Evolutionary conservation across 1,140 invertebrate genomes (phyloP).

Genomic region (Cydia fagiglandana): DNA sequence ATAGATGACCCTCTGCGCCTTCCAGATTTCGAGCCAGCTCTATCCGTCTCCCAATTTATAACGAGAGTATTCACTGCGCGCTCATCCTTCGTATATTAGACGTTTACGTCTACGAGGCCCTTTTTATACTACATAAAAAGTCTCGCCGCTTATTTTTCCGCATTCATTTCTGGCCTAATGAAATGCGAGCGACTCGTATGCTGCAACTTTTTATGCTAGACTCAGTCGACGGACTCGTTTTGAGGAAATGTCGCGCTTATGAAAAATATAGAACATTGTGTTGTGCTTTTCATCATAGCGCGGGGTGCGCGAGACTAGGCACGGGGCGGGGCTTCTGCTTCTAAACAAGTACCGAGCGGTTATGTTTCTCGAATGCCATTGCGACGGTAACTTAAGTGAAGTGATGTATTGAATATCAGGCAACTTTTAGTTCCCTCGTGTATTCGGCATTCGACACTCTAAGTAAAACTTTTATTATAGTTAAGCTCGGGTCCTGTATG

Average conservation of each 20-base stretch:
- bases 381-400: neutral
- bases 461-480: slow-evolving; percentile 24
- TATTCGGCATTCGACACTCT: slow-evolving; percentile 2
- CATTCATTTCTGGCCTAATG: slow-evolving; percentile 58
- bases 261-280: slow-evolving; percentile 52
- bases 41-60: slow-evolving; percentile 61
- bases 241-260: slow-evolving; percentile 54
- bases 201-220: slow-evolving; percentile 60
- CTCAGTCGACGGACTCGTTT: slow-evolving; percentile 45
- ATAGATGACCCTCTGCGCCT: slow-evolving; percentile 60
- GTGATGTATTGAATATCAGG: slow-evolving; percentile 6
- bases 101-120: slow-evolving; percentile 42
- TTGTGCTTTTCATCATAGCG: slow-evolving; percentile 37
- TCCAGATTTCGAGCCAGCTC: slow-evolving; percentile 54
- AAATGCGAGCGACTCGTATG: slow-evolving; percentile 55
- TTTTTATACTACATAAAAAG: slow-evolving; percentile 47
- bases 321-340: neutral
- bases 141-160: slow-evolving; percentile 46
- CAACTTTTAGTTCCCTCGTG: slow-evolving; percentile 24
- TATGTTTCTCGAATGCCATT: neutral
- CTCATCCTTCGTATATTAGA: slow-evolving; percentile 47
- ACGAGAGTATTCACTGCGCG: slow-evolving; percentile 42
- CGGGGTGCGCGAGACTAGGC: slow-evolving; percentile 31
- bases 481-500: slow-evolving; percentile 5
- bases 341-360: neutral